Conservation (phyloP, 2,888 invertebrate species). For the Diadegma fenestrale region DNA sequence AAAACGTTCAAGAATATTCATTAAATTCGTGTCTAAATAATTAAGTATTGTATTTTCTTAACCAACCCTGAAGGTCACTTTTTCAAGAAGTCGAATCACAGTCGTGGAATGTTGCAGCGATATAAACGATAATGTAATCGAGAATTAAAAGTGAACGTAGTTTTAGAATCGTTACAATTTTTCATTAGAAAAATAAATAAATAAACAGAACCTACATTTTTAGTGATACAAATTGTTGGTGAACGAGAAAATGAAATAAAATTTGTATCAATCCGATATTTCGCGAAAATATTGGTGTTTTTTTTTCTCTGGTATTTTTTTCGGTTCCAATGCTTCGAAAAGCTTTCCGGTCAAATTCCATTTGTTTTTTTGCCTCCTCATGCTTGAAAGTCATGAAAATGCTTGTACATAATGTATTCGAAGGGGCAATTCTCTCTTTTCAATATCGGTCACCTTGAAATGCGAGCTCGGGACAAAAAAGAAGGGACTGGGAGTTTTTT, state of each 20-base stretch:
- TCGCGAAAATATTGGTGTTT: not conserved
- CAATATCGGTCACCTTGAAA: not conserved
- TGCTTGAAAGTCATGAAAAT: not conserved
- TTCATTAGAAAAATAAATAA: too few relatives aligned
- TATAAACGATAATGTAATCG: not conserved
- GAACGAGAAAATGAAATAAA: not conserved
- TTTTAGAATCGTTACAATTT: not conserved
- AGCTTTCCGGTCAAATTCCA: not conserved
- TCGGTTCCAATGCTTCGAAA: not conserved
- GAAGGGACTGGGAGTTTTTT: slow-evolving; percentile 18
- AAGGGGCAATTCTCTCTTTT: not conserved
- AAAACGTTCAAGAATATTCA: not conserved
- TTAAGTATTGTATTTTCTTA: not conserved
- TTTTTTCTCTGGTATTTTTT: not conserved
- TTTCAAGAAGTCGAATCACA: not conserved
- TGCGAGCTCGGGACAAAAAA: not conserved
- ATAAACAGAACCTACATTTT: not conserved
- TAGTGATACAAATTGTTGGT: not conserved
- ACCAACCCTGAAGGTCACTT: not conserved
- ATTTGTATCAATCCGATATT: not conserved
- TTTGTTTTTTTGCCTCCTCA: not conserved
- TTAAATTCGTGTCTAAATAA: not conserved
- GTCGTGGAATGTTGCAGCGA: not conserved
- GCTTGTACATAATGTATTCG: not conserved
- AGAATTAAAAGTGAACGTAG: not conserved